A percentile compares a stretch with the other conserved stretches of the same genome.
Conservation (phyloP, 2,888 invertebrate genomes). For the Myopa testacea region DNA sequence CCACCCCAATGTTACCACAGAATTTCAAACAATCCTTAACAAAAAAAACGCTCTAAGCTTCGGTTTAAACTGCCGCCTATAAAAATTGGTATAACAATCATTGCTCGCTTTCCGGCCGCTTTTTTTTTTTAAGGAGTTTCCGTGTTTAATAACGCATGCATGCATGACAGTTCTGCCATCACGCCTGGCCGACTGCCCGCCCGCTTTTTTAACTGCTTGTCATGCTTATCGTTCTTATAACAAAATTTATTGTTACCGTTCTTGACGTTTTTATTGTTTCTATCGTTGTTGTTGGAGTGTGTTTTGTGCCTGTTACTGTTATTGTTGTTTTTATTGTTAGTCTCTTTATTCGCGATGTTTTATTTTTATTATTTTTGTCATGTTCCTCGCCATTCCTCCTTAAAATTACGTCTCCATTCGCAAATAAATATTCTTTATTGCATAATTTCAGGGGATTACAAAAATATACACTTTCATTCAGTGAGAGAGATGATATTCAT, state of each 20-base stretch:
- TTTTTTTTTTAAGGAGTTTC: not conserved
- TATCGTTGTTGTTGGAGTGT: not conserved
- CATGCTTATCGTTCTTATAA: constrained; percentile 4
- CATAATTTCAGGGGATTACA: not conserved
- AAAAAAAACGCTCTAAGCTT: not conserved
- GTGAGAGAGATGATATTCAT: too few relatives aligned
- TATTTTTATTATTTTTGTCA: constrained; percentile 5
- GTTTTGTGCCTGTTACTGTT: not conserved
- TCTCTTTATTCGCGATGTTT: not conserved
- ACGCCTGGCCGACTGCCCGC: not conserved
- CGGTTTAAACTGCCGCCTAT: too few relatives aligned
- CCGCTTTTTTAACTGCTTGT: not conserved
- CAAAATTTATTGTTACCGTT: not conserved
- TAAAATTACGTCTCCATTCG: not conserved
- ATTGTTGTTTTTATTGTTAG: not conserved
- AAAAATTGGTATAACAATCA: not conserved
- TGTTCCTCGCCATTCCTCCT: too few relatives aligned
- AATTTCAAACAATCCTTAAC: not conserved
- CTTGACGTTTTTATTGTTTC: not conserved
- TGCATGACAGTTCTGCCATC: too few relatives aligned
- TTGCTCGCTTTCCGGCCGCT: not conserved
- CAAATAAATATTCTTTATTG: not conserved
- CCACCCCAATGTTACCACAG: not conserved
- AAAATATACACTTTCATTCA: not conserved
- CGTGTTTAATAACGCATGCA: not conserved